Evolutionary conservation across 2,888 invertebrate genomes (phyloP).

Genomic region (Rhamphomyia laevipes): DNA sequence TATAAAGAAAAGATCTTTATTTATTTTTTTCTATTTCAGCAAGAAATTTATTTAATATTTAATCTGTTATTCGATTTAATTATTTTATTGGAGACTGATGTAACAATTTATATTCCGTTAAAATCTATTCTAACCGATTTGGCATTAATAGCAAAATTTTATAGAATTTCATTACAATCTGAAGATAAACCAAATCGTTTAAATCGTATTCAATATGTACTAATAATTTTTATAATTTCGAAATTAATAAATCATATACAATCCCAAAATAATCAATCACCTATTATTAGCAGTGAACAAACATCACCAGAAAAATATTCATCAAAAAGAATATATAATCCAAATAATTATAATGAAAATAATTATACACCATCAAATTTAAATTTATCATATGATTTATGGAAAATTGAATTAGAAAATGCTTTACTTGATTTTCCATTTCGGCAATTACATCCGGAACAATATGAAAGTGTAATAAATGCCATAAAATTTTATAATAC

Average conservation of each 20-base stretch:
- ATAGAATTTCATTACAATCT: conserved; percentile 4
- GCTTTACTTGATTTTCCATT: conserved; percentile 18
- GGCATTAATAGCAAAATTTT: conserved; percentile 9
- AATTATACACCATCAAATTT: not conserved
- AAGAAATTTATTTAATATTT: conserved; percentile 4
- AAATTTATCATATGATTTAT: conserved; percentile 9
- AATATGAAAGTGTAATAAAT: conserved; percentile 12
- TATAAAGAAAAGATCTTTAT: not conserved
- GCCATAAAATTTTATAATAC: conserved; percentile 9
- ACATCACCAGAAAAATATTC: too few relatives aligned
- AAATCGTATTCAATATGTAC: conserved; percentile 8
- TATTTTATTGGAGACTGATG: conserved; percentile 10
- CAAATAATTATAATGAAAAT: not conserved
- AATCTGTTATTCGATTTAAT: conserved; percentile 14
- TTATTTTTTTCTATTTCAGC: not conserved
- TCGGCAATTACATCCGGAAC: conserved; percentile 14
- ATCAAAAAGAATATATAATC: too few relatives aligned
- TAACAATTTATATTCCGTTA: not conserved
- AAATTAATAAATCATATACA: conserved; percentile 2
- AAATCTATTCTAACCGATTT: conserved; percentile 8
- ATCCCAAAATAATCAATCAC: not conserved
- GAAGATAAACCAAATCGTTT: not conserved
- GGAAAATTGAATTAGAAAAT: conserved; percentile 13
- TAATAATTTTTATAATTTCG: conserved; percentile 7
- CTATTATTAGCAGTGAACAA: too few relatives aligned